Conservation (phyloP, 2,888 invertebrate genomes). For the Tuta absoluta region DNA sequence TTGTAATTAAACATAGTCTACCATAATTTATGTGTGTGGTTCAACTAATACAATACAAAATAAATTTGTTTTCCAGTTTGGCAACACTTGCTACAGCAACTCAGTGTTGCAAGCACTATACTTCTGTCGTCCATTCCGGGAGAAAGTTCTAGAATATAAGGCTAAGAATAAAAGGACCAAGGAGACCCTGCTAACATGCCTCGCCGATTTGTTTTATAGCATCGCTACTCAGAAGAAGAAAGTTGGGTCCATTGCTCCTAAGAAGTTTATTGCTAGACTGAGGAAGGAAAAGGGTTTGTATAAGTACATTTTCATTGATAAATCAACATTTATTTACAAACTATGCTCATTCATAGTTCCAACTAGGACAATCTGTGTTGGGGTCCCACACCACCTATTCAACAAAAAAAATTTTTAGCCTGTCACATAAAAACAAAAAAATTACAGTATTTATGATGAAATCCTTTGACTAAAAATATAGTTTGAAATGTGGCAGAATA, state of each 20-base stretch:
- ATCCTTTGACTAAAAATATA: no score
- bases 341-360: no score
- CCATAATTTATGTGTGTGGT: no score
- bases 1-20: no score
- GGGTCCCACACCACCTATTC: no score
- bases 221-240: slow-evolving; percentile 99
- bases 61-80: slow-evolving; percentile 88
- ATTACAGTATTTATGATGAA: no score
- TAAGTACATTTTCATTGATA: neutral
- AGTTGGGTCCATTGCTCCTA: slow-evolving; percentile 99
- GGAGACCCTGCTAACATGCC: slow-evolving; percentile 97
- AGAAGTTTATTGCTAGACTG: slow-evolving; percentile 98
- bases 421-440: no score
- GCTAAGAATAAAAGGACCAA: slow-evolving; percentile 97
- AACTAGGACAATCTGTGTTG: no score
- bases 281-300: slow-evolving; percentile 96
- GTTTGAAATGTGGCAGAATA: no score
- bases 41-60: neutral
- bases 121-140: slow-evolving; percentile 99
- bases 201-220: slow-evolving; percentile 99
- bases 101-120: slow-evolving; percentile 99
- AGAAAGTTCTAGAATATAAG: slow-evolving; percentile 99
- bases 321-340: no score
- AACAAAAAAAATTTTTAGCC: no score
- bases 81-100: slow-evolving; percentile 99